Conservation (phyloP, 2,113 vertebrate species). For the Eublepharis macularius region DNA sequence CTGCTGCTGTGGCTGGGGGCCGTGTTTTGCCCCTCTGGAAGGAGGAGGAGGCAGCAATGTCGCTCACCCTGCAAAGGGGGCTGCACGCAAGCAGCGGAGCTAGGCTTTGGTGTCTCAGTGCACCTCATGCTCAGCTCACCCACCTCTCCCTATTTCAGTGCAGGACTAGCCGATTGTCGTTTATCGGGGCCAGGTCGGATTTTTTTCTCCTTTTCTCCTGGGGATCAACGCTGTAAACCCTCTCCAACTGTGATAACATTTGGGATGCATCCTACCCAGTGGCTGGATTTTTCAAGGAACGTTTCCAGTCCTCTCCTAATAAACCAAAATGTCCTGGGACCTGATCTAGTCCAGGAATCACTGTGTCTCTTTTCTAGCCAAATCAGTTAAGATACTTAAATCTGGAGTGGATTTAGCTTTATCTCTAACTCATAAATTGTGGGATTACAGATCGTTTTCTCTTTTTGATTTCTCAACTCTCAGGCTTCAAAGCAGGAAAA, state of each 20-base stretch:
- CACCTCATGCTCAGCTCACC: too few species aligned
- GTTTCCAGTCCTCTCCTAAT: background rate
- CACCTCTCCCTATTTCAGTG: too few species aligned
- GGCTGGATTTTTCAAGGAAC: background rate
- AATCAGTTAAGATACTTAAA: slow-evolving; percentile 60
- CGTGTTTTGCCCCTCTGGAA: too few species aligned
- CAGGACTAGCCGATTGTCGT: too few species aligned
- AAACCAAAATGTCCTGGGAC: background rate
- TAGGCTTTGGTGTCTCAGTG: too few species aligned
- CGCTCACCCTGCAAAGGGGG: too few species aligned
- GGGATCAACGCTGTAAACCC: background rate
- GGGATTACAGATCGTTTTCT: slow-evolving; percentile 64
- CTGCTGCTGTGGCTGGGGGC: too few species aligned
- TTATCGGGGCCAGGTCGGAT: too few species aligned
- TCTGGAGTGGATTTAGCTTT: slow-evolving; percentile 64
- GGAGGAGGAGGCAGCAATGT: too few species aligned
- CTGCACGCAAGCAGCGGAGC: too few species aligned
- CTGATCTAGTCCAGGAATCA: background rate
- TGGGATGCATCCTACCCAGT: background rate
- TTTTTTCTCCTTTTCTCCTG: too few species aligned
- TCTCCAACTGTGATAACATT: too few species aligned
- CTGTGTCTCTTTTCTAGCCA: slow-evolving; percentile 19
- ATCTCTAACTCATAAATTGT: slow-evolving; percentile 58
- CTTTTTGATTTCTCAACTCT: slow-evolving; percentile 60
- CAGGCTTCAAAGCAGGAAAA: slow-evolving; percentile 48